phyloP scores from a whole-genome alignment of 1,140 invertebrate genomes.

The Lepidurus packardi region DNA sequence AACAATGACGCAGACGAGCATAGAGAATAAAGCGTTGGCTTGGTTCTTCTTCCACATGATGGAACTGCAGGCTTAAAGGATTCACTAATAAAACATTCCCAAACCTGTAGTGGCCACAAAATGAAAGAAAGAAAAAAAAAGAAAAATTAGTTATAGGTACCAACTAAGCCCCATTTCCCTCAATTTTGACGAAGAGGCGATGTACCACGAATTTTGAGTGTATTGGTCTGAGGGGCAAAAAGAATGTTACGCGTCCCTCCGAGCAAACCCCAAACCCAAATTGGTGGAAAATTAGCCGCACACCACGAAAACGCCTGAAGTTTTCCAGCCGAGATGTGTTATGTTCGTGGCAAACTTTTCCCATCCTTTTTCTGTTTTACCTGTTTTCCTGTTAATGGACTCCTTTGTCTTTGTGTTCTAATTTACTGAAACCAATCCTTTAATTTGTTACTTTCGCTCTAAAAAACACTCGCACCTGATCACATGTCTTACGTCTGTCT shows the following conservation, averaged over 20 bases:
- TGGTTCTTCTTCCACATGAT: not conserved
- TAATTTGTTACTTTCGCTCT: not conserved
- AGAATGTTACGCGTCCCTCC: not conserved
- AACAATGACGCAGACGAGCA: not conserved
- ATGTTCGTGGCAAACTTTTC: not conserved
- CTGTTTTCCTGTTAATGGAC: not conserved
- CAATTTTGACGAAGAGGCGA: not conserved
- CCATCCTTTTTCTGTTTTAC: not conserved
- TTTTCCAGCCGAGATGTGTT: not conserved
- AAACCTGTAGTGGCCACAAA: not conserved
- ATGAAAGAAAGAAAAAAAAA: not conserved
- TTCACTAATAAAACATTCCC: slow-evolving; percentile 4
- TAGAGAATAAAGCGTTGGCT: not conserved
- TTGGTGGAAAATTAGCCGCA: slow-evolving; percentile 6
- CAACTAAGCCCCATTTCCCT: not conserved
- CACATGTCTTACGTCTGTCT: not conserved
- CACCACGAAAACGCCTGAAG: not conserved
- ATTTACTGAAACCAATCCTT: not conserved
- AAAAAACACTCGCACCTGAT: not conserved
- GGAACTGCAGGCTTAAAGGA: not conserved
- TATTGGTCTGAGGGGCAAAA: not conserved
- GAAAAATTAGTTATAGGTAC: not conserved
- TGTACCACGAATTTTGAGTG: not conserved
- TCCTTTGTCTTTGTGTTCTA: not conserved
- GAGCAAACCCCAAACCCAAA: not conserved